phyloP scores from a whole-genome alignment of 2,113 vertebrate genomes.

The Tragelaphus imberbis region DNA sequence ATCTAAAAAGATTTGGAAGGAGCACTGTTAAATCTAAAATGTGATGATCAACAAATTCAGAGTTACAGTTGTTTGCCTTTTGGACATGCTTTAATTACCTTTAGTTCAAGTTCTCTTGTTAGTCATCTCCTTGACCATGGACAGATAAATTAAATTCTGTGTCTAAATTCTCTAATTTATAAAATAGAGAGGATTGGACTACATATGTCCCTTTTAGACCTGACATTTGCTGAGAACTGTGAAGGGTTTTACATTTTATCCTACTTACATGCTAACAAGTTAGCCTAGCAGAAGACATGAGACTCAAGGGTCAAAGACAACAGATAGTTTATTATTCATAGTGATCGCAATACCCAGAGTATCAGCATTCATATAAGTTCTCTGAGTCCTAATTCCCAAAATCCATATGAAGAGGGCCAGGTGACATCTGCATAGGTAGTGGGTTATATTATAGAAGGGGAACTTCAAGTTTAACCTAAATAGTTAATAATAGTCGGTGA shows the following conservation, averaged over 20 bases:
- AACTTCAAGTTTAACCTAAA: background rate
- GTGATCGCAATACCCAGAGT: background rate
- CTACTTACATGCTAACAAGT: background rate
- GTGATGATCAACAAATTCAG: background rate
- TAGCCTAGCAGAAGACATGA: background rate
- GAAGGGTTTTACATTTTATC: background rate
- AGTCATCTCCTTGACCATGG: background rate
- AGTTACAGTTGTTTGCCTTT: background rate
- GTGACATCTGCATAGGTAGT: background rate
- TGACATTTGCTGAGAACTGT: background rate
- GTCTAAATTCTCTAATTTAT: slow-evolving; percentile 12
- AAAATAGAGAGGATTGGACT: background rate
- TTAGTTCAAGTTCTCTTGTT: background rate
- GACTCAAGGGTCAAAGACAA: background rate
- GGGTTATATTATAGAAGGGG: background rate
- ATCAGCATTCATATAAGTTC: background rate
- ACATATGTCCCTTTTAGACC: background rate
- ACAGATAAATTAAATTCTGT: background rate
- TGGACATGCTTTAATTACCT: background rate
- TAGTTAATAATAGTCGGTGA: background rate
- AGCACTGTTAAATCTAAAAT: background rate
- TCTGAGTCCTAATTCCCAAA: background rate
- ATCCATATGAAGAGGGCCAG: background rate
- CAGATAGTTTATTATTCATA: background rate
- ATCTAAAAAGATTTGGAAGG: background rate